These are phyloP conservation scores for Gymnogyps californianus DNA, from an alignment of 2,113 vertebrate species.

Conservation along the genomic window DNA sequence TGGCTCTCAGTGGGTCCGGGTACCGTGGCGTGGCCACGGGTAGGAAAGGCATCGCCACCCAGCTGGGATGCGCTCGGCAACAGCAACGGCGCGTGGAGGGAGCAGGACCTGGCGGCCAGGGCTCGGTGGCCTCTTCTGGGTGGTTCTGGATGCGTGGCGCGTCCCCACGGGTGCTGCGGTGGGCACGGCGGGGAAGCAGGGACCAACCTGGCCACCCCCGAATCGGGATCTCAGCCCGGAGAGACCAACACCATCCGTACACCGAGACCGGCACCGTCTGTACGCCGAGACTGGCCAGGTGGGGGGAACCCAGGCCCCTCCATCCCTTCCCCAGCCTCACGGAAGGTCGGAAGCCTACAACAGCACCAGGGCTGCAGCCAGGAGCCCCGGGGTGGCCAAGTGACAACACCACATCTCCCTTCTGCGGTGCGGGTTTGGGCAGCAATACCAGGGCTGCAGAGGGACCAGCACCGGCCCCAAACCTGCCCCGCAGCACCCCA, in stretches of 20 bases:
- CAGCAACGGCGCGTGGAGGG: neutral
- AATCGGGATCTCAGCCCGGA: neutral
- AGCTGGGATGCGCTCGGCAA: neutral
- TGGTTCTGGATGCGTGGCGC: neutral
- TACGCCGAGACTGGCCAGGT: accelerated
- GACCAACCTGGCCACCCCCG: neutral
- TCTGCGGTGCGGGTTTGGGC: neutral
- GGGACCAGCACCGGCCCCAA: accelerated
- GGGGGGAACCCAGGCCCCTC: neutral
- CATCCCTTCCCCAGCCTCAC: neutral
- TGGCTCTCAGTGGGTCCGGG: neutral
- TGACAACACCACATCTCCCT: neutral
- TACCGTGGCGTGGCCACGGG: neutral
- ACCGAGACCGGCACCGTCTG: neutral
- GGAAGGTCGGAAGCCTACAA: neutral
- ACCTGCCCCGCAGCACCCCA: neutral
- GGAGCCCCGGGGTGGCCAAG: neutral
- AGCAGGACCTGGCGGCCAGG: neutral
- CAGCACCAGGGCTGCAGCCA: accelerated
- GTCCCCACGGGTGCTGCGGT: neutral
- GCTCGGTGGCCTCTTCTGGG: neutral
- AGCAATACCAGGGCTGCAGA: neutral
- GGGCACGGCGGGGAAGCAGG: accelerated
- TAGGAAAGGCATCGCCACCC: neutral
- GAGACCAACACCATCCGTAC: neutral